Percentiles rank a stretch among this genome's conserved stretches.
phyloP scores from a whole-genome alignment of 1,140 invertebrate genomes.

The Euwallacea similis region DNA sequence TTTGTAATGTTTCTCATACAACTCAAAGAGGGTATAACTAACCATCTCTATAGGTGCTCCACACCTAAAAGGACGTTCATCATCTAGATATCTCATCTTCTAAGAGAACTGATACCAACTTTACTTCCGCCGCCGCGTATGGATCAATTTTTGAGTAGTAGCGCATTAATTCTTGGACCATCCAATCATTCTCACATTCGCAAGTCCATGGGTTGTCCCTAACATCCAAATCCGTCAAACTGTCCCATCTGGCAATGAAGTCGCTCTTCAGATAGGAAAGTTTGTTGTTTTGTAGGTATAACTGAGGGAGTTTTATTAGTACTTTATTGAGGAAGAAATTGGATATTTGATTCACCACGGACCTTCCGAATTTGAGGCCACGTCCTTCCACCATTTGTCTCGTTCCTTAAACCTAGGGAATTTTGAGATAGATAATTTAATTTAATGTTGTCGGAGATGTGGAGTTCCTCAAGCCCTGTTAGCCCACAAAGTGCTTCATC shows the following conservation, averaged over 20 bases:
- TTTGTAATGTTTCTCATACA: conserved; percentile 58
- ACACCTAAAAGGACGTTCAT: conserved; percentile 55
- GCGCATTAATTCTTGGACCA: conserved; percentile 64
- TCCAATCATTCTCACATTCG: conserved; percentile 73
- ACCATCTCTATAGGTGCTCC: conserved; percentile 63
- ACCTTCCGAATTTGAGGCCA: conserved; percentile 58
- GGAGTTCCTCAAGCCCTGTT: conserved; percentile 57
- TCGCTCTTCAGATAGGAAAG: conserved; percentile 62
- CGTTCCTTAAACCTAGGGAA: conserved; percentile 56
- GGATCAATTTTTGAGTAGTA: conserved; percentile 49
- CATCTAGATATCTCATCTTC: background rate
- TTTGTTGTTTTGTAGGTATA: conserved; percentile 70
- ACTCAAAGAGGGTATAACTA: conserved; percentile 58
- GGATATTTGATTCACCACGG: no score
- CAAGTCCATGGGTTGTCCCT: conserved; percentile 73
- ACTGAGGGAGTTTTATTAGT: conserved; percentile 45
- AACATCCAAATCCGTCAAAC: conserved; percentile 64
- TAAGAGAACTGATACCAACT: background rate
- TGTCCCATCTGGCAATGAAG: conserved; percentile 68
- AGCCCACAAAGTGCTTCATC: conserved; percentile 58
- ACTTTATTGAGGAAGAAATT: background rate
- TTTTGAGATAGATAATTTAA: conserved; percentile 60
- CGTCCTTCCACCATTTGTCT: conserved; percentile 55
- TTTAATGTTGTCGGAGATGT: conserved; percentile 61
- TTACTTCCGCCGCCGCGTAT: conserved; percentile 21